These are phyloP conservation scores for Otolemur garnettii DNA, from an alignment of 2,113 vertebrate genomes.

Conservation along the genomic window DNA sequence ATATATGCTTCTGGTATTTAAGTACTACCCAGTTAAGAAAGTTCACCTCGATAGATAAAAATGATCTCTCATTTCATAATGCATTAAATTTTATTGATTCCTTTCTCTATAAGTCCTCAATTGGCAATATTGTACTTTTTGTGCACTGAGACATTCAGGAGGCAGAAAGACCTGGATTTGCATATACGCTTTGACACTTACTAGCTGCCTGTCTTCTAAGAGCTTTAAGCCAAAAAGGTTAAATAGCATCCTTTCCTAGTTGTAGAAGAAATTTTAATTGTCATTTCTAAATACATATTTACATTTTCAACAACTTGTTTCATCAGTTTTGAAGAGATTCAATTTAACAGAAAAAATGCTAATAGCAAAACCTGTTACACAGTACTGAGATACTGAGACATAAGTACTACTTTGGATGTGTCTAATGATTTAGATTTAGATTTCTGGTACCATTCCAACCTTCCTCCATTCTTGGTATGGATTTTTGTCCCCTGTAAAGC, in stretches of 20 bases:
- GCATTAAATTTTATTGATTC: neutral
- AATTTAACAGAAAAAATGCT: neutral
- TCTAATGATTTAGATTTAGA: constrained; percentile 1
- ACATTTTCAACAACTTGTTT: neutral
- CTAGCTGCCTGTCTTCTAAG: neutral
- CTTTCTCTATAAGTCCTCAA: neutral
- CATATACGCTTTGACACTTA: neutral
- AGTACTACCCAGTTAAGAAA: neutral
- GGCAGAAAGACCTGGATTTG: constrained; percentile 10
- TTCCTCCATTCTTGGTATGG: neutral
- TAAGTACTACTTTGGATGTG: neutral
- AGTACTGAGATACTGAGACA: neutral
- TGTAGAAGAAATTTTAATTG: neutral
- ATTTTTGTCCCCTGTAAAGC: neutral
- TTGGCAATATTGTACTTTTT: neutral
- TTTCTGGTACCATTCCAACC: constrained; percentile 14
- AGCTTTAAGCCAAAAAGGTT: neutral
- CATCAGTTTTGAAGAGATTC: neutral
- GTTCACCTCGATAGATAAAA: neutral
- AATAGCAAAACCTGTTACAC: neutral
- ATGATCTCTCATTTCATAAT: neutral
- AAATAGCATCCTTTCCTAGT: neutral
- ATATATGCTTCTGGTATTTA: neutral
- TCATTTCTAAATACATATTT: neutral
- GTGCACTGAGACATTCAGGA: neutral